These are phyloP conservation scores for Porites lutea DNA, from an alignment of 64 coral and sea anemone species.

Conservation along the genomic window DNA sequence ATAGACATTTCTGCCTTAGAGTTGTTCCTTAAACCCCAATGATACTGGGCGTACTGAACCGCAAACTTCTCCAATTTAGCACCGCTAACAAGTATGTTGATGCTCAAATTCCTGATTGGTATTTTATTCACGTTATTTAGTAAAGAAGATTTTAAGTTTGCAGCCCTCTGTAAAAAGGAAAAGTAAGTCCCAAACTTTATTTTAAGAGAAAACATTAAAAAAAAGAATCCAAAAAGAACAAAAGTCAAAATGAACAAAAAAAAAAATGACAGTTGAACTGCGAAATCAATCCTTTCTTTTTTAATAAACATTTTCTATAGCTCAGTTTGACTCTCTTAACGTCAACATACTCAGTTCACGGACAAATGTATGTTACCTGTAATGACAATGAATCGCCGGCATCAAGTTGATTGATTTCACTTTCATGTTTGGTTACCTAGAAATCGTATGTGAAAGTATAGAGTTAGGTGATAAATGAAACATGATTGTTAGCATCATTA, in stretches of 20 bases:
- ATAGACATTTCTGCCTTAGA: background rate
- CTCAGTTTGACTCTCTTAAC: no score
- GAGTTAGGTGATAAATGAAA: no score
- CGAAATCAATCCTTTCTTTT: no score
- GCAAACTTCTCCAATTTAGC: background rate
- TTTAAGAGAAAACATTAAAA: background rate
- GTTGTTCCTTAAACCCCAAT: background rate
- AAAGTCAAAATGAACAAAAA: no score
- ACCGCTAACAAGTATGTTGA: background rate
- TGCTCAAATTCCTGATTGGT: background rate
- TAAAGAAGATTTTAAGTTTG: background rate
- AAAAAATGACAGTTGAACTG: no score
- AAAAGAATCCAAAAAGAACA: no score
- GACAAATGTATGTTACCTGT: background rate
- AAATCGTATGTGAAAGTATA: no score
- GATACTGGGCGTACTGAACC: background rate
- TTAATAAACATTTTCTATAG: no score
- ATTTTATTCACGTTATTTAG: background rate
- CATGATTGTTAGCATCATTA: no score
- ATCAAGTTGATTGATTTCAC: background rate
- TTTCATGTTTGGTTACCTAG: background rate
- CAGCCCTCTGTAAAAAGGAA: slow-evolving; percentile 1
- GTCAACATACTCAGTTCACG: background rate
- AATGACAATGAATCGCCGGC: background rate
- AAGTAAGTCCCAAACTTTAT: background rate